These are phyloP conservation scores for Calyptommatus sinebrachiatus DNA, from an alignment of 2,113 vertebrate species.

Conservation along the genomic window DNA sequence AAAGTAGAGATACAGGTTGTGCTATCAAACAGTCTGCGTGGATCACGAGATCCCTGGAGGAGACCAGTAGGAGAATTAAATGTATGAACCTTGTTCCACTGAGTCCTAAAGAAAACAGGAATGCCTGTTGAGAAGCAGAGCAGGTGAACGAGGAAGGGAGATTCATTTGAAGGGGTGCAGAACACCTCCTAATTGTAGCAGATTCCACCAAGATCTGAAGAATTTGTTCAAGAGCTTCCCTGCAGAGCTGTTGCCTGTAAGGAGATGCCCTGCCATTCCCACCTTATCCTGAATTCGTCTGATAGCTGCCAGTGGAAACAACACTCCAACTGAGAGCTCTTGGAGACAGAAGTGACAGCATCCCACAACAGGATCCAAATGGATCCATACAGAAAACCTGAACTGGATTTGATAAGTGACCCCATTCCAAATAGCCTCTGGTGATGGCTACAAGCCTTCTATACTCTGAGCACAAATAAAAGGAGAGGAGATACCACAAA, in stretches of 20 bases:
- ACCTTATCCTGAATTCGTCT: not conserved
- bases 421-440: not conserved
- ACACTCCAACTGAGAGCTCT: not conserved
- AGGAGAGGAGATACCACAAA: not conserved
- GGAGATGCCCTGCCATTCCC: not conserved
- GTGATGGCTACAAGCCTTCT: not conserved
- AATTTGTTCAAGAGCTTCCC: no score
- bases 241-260: not conserved
- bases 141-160: not conserved
- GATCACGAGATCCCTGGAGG: not conserved
- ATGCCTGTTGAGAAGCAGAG: not conserved
- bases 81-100: not conserved
- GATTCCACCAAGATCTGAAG: not conserved
- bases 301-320: no score
- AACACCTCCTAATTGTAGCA: not conserved
- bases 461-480: not conserved
- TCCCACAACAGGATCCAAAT: not conserved
- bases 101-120: not conserved
- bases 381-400: fast-evolving
- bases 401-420: not conserved
- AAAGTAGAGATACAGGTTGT: not conserved
- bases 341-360: not conserved
- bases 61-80: not conserved
- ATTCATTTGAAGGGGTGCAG: not conserved
- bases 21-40: not conserved